phyloP scores from a whole-genome alignment of 2,888 invertebrate genomes.

The Ophion costatus region DNA sequence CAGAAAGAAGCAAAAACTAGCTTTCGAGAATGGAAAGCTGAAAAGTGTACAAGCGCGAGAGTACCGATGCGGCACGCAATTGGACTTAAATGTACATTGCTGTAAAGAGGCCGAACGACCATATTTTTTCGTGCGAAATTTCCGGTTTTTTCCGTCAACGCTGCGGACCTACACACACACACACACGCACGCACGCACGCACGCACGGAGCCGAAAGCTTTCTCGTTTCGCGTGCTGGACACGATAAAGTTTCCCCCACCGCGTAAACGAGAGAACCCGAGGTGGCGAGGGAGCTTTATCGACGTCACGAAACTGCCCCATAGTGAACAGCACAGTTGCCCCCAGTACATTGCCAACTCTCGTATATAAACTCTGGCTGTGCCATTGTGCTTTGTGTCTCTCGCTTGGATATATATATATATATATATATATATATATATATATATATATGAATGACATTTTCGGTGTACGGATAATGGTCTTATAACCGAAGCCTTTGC shows the following conservation, averaged over 20 bases:
- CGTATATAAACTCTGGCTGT: background rate
- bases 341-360: slow-evolving; percentile 20
- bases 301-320: slow-evolving; percentile 63
- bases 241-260: slow-evolving; percentile 25
- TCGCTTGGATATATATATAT: background rate
- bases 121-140: slow-evolving; percentile 6
- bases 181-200: no score
- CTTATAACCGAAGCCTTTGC: slow-evolving; percentile 39
- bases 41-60: no score
- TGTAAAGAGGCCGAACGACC: background rate
- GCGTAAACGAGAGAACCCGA: slow-evolving; percentile 21
- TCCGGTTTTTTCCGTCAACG: slow-evolving; percentile 19
- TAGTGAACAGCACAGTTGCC: slow-evolving; percentile 30
- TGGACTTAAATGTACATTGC: background rate
- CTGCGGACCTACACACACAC: background rate
- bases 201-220: slow-evolving; percentile 36
- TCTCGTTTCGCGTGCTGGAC: slow-evolving; percentile 46
- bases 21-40: background rate
- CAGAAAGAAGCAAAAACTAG: background rate
- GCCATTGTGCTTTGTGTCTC: no score
- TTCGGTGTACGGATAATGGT: slow-evolving; percentile 33
- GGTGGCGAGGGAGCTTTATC: slow-evolving; percentile 24
- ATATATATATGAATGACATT: slow-evolving; percentile 14
- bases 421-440: background rate
- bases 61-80: background rate